These are phyloP conservation scores for Orgyia antiqua DNA, from an alignment of 2,888 invertebrate genomes.

Conservation along the genomic window DNA sequence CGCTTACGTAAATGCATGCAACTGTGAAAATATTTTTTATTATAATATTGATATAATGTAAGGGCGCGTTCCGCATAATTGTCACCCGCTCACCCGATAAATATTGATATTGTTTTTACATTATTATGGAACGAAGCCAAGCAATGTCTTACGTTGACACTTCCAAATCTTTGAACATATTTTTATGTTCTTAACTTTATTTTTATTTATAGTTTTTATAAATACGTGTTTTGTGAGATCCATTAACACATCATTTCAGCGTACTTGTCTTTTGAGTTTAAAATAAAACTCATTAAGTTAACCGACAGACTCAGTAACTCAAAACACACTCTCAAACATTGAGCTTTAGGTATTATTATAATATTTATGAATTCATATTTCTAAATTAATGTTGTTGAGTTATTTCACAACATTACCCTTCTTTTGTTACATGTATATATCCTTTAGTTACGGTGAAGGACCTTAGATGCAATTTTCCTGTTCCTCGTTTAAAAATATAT, in stretches of 20 bases:
- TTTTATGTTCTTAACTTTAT: constrained; percentile 7
- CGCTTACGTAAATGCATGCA: constrained; percentile 66
- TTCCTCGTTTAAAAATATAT: constrained; percentile 22
- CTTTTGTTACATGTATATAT: constrained; percentile 10
- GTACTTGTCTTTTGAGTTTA: no score
- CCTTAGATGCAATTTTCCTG: constrained; percentile 16
- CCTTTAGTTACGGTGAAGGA: constrained; percentile 12
- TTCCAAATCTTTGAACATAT: constrained; percentile 15
- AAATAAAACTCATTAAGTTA: no score
- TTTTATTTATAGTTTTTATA: neutral
- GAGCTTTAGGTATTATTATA: no score
- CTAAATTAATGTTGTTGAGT: no score
- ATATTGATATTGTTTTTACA: constrained; percentile 21
- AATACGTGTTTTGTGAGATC: neutral
- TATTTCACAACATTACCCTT: no score
- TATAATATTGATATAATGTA: constrained; percentile 37
- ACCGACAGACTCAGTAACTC: no score
- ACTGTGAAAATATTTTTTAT: constrained; percentile 52
- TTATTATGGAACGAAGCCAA: constrained; percentile 24
- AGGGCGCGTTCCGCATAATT: constrained; percentile 25
- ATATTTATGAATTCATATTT: no score
- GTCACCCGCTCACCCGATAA: constrained; percentile 21
- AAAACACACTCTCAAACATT: no score
- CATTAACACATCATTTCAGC: no score
- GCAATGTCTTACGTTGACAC: constrained; percentile 12